A percentile compares a stretch with the other conserved stretches of the same genome.
Conservation (phyloP, 2,888 invertebrate genomes). For the Villa cingulata region DNA sequence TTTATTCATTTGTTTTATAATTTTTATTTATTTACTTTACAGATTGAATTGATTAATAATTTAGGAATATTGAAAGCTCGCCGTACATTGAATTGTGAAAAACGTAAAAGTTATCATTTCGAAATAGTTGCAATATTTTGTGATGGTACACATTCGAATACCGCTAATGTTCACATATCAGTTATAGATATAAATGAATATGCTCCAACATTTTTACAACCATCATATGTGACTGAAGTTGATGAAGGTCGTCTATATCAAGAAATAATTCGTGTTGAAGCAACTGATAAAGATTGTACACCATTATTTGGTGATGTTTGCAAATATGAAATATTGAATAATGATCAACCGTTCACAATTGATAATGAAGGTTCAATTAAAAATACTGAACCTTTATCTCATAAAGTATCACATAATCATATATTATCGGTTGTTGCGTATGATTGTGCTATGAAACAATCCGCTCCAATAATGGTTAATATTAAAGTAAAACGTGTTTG, state of each 20-base stretch:
- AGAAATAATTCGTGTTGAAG: constrained; percentile 81
- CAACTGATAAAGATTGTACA: constrained; percentile 90
- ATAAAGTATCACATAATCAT: constrained; percentile 86
- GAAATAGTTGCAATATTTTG: constrained; percentile 90
- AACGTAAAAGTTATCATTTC: constrained; percentile 87
- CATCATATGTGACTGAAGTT: constrained; percentile 71
- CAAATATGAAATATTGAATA: constrained; percentile 90
- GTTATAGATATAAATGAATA: constrained; percentile 95
- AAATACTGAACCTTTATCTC: constrained; percentile 87
- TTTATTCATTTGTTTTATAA: not conserved
- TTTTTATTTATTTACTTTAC: constrained; percentile 18
- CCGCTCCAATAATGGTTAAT: constrained; percentile 89
- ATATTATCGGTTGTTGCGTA: constrained; percentile 93
- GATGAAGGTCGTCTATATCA: constrained; percentile 85
- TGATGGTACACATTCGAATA: constrained; percentile 71
- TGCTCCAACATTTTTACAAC: constrained; percentile 80
- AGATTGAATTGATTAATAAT: constrained; percentile 60
- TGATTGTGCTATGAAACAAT: constrained; percentile 93
- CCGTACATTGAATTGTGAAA: constrained; percentile 81
- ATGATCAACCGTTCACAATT: constrained; percentile 80
- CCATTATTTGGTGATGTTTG: constrained; percentile 88
- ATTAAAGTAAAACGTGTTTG: constrained; percentile 80
- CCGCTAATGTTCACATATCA: constrained; percentile 85
- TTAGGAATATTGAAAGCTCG: constrained; percentile 69
- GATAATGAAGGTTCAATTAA: constrained; percentile 88